Evolutionary conservation across 2,888 invertebrate species (phyloP).

Genomic region (Scaptodrosophila latifasciaeformis): DNA sequence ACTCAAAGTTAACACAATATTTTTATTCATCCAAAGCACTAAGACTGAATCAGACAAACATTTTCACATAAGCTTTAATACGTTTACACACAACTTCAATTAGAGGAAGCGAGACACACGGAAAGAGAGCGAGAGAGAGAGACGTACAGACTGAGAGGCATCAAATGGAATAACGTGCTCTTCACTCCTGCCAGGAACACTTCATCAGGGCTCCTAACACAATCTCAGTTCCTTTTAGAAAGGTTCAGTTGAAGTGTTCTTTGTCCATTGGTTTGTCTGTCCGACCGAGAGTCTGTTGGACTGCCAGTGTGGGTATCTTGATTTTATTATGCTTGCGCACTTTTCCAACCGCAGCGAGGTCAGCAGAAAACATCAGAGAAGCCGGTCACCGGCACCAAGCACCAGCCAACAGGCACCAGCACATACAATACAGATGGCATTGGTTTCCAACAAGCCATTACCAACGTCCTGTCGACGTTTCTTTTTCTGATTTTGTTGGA

Average conservation of each 20-base stretch:
- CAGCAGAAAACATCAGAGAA: slow-evolving; percentile 65
- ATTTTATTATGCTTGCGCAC: slow-evolving; percentile 67
- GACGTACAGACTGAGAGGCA: slow-evolving; percentile 23
- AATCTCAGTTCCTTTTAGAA: background rate
- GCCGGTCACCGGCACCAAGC: background rate
- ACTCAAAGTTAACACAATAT: slow-evolving; percentile 62
- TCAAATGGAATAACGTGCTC: too few species aligned
- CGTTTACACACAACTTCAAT: slow-evolving; percentile 64
- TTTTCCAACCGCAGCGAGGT: slow-evolving; percentile 61
- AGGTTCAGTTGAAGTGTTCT: background rate
- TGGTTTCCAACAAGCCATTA: too few species aligned
- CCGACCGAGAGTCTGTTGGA: too few species aligned
- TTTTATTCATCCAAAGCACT: slow-evolving; percentile 61
- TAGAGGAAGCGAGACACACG: slow-evolving; percentile 45
- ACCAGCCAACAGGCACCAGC: slow-evolving; percentile 25
- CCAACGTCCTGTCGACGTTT: too few species aligned
- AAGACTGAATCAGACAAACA: slow-evolving; percentile 43
- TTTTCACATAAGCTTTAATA: slow-evolving; percentile 61
- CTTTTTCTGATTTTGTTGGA: too few species aligned
- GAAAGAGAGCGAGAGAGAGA: slow-evolving; percentile 1
- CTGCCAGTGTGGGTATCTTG: slow-evolving; percentile 44
- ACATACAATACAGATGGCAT: too few species aligned
- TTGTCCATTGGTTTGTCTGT: too few species aligned
- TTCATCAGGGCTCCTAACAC: too few species aligned
- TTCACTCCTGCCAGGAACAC: too few species aligned